These are phyloP conservation scores for Tetragonisca angustula DNA, from an alignment of 2,888 invertebrate species.

Conservation along the genomic window DNA sequence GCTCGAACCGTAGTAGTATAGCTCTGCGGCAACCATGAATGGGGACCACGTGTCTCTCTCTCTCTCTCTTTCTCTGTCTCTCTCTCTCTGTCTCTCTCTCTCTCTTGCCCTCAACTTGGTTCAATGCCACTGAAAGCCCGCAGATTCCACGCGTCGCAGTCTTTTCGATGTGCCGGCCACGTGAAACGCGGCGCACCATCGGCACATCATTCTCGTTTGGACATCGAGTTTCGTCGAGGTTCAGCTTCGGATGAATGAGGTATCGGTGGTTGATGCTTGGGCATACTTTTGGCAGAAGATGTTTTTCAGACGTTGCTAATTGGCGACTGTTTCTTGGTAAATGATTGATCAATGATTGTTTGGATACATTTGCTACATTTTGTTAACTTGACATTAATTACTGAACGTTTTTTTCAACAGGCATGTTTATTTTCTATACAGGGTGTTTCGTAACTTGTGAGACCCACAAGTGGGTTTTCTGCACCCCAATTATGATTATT, in stretches of 20 bases:
- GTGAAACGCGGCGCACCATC: constrained; percentile 41
- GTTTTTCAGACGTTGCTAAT: too few relatives aligned
- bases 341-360: too few relatives aligned
- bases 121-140: constrained; percentile 71
- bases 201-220: background rate
- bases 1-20: constrained; percentile 70
- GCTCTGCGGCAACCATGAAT: constrained; percentile 76
- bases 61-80: constrained; percentile 18
- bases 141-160: constrained; percentile 61
- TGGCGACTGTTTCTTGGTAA: too few relatives aligned
- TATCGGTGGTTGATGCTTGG: background rate
- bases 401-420: too few relatives aligned
- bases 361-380: too few relatives aligned
- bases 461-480: too few relatives aligned
- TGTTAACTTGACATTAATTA: too few relatives aligned
- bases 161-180: constrained; percentile 47
- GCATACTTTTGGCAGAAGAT: too few relatives aligned
- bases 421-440: too few relatives aligned
- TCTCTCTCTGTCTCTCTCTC: constrained; percentile 7
- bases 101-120: constrained; percentile 32
- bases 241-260: background rate
- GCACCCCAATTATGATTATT: too few relatives aligned
- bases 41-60: constrained; percentile 76
- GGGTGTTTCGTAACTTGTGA: too few relatives aligned
- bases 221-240: background rate